phyloP scores from a whole-genome alignment of 2,888 invertebrate species.

The Nineta flava region DNA sequence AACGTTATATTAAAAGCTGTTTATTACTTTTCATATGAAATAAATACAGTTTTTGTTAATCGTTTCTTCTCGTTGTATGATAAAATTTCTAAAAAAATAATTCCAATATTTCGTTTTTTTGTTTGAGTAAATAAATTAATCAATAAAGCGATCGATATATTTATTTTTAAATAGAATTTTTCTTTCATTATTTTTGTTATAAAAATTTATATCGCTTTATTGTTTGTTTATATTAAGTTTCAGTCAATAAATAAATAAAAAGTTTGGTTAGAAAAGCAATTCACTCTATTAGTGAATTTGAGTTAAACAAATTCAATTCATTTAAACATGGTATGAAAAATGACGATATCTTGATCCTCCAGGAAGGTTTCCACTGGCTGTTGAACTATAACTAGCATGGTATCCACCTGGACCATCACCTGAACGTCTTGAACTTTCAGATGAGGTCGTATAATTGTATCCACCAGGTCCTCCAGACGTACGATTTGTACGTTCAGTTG shows the following conservation, averaged over 20 bases:
- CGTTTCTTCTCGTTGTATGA: not conserved
- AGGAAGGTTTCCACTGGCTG: conserved; percentile 63
- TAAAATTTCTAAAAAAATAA: not conserved
- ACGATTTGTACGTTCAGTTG: conserved; percentile 50
- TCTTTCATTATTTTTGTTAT: too few relatives aligned
- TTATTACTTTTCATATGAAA: not conserved
- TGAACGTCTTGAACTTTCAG: conserved; percentile 54
- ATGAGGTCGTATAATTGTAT: conserved; percentile 48
- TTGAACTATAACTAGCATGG: conserved; percentile 59
- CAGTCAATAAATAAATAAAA: not conserved
- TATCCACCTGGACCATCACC: conserved; percentile 64
- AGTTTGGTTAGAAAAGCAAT: not conserved
- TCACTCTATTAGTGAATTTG: not conserved
- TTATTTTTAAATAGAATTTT: not conserved
- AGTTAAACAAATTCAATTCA: not conserved
- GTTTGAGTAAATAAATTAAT: not conserved
- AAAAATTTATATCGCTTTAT: too few relatives aligned
- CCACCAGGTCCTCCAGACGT: conserved; percentile 50
- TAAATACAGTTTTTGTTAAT: not conserved
- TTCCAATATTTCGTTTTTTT: not conserved
- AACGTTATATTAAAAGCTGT: not conserved
- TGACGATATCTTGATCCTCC: conserved; percentile 71
- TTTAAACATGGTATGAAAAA: conserved; percentile 75
- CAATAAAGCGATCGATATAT: not conserved
- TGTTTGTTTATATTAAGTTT: not conserved